Percentiles rank a stretch among this genome's conserved stretches.
These are phyloP conservation scores for Hexactinellida sp. DNA, from an alignment of 37 sponge, comb jelly and placozoan species.

Conservation along the genomic window DNA sequence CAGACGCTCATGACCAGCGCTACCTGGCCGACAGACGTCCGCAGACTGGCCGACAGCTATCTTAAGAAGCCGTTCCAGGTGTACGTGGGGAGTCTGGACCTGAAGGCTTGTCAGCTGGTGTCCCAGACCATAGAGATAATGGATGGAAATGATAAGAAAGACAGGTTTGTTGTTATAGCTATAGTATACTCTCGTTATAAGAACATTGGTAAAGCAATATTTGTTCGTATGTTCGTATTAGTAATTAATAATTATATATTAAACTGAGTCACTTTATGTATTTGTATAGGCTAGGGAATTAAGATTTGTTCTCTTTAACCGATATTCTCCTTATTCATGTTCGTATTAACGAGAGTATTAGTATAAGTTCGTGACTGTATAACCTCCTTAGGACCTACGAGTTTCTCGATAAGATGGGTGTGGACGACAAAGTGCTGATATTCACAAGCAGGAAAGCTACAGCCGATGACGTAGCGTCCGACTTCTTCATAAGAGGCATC, in stretches of 20 bases:
- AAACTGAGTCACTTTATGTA: no score
- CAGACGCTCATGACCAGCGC: slow-evolving; percentile 99
- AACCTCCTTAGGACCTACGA: slow-evolving; percentile 17
- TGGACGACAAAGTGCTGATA: slow-evolving; percentile 55
- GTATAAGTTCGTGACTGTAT: no score
- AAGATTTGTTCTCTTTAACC: no score
- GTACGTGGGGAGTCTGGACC: slow-evolving; percentile 76
- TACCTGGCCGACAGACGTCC: slow-evolving; percentile 93
- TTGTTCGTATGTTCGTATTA: no score
- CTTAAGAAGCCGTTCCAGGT: slow-evolving; percentile 81
- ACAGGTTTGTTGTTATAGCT: slow-evolving; percentile 24
- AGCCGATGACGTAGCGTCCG: slow-evolving; percentile 72
- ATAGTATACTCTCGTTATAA: neutral
- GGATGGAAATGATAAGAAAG: slow-evolving; percentile 55
- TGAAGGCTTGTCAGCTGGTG: slow-evolving; percentile 80
- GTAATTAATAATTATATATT: no score
- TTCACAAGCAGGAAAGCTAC: slow-evolving; percentile 63
- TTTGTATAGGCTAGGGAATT: no score
- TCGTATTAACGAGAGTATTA: no score
- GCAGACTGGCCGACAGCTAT: slow-evolving; percentile 68
- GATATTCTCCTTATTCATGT: no score
- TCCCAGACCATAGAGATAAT: slow-evolving; percentile 72
- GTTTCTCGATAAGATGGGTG: slow-evolving; percentile 40
- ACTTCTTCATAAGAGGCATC: slow-evolving; percentile 49
- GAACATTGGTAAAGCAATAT: no score